Conservation (phyloP, 1,140 invertebrate species). For the Radopholus similis region DNA sequence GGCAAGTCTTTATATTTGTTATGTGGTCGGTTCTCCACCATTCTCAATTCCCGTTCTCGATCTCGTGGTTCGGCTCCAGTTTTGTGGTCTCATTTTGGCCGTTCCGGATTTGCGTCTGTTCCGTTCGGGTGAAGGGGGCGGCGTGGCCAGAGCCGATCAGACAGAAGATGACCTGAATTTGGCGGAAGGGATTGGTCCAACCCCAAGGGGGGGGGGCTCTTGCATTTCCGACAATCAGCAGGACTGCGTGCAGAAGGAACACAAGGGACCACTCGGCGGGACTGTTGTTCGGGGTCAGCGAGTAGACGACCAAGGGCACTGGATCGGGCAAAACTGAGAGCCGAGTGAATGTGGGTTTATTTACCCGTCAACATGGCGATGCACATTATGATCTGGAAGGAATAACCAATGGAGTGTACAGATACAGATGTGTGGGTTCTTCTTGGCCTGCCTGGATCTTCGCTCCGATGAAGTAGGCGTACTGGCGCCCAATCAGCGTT, state of each 20-base stretch:
- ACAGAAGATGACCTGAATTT: no score
- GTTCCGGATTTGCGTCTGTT: no score
- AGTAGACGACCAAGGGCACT: constrained; percentile 25
- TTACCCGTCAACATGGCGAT: constrained; percentile 27
- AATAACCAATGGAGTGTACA: not conserved
- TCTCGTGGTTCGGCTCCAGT: no score
- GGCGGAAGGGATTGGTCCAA: no score
- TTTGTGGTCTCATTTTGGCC: no score
- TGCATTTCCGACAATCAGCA: constrained; percentile 11
- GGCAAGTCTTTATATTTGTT: no score
- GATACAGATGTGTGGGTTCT: not conserved
- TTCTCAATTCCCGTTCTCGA: no score
- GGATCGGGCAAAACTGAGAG: no score
- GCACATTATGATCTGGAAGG: constrained; percentile 27
- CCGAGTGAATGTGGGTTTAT: no score
- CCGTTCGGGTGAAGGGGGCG: constrained; percentile 13
- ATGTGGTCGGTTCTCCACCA: no score
- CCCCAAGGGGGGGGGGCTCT: no score
- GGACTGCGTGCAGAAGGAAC: constrained; percentile 21
- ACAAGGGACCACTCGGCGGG: constrained; percentile 20
- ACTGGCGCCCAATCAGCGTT: constrained; percentile 44
- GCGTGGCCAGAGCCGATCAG: constrained; percentile 11
- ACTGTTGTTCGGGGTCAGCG: constrained; percentile 7
- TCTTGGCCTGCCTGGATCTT: constrained; percentile 16
- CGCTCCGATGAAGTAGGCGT: constrained; percentile 35